Conservation (phyloP, 2,888 invertebrate species). For the Macaria liturata region DNA sequence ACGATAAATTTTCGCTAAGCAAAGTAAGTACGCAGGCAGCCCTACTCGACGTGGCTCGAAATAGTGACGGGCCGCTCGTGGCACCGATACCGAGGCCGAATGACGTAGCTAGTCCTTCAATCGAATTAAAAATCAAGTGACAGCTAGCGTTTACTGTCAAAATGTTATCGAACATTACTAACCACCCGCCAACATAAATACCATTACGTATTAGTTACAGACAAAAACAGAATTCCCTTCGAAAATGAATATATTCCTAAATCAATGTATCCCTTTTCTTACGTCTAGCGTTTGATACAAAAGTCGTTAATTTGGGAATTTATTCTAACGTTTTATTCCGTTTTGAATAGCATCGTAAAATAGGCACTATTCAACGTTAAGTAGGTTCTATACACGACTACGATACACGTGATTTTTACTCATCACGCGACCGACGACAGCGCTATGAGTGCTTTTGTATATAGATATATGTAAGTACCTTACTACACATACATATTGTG, state of each 20-base stretch:
- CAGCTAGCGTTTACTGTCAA: conserved; percentile 29
- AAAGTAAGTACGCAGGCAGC: conserved; percentile 17
- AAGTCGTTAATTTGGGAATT: conserved; percentile 20
- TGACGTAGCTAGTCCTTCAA: conserved; percentile 58
- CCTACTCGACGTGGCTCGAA: conserved; percentile 52
- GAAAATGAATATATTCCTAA: too few species aligned
- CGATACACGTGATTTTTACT: conserved; percentile 26
- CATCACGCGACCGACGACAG: conserved; percentile 27
- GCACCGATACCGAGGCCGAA: conserved; percentile 56
- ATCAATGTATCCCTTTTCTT: conserved; percentile 9
- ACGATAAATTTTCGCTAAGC: conserved; percentile 13
- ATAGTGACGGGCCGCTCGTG: conserved; percentile 53
- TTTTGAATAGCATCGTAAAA: conserved; percentile 32
- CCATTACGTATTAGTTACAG: not conserved
- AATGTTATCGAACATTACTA: conserved; percentile 37
- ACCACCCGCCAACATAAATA: conserved; percentile 15
- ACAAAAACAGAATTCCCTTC: too few species aligned
- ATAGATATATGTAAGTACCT: too few species aligned
- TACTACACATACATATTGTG: too few species aligned
- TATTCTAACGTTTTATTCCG: conserved; percentile 29
- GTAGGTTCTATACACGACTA: conserved; percentile 23
- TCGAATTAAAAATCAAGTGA: conserved; percentile 55
- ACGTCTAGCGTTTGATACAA: not conserved
- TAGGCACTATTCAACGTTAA: conserved; percentile 30
- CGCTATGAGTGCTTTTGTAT: too few species aligned